Base-by-base conservation (phyloP, 1,140 invertebrate genomes). In the Psilanteris sp. region DNA sequence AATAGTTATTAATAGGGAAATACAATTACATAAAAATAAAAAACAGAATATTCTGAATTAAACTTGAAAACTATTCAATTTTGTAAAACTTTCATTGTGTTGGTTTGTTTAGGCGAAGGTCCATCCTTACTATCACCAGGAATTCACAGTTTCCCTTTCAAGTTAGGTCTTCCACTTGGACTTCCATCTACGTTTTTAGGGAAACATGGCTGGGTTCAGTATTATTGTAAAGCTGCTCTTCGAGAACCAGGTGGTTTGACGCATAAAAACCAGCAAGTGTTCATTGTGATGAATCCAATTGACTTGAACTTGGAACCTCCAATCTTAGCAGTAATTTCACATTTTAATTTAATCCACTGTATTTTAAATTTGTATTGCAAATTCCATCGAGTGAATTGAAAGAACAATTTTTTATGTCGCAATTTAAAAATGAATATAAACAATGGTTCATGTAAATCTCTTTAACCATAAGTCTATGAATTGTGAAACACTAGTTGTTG, bases 261-360 rank as follows among this genome's bases (percentile, higher is more conserved):
- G 2, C 96, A 98, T 83, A 97, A 98, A 88, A 97, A 97, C 84
- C 96, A 98, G 86, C 96, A 97, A 89, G 96, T 97, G 4, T 98
- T 98, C 85, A 97, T 98, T 77, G 95, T 98, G 0, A 97, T 98
- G 95, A 97, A 96, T 87, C 96, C 96, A 0, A 97, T 98, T 55
- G 96, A 98, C 88, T 89, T 98, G 61, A 97, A 97, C 87, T 88
- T 96, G 80, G 96, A 97, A 81, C 95, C 96, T 18, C 92, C 95
- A 1, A 93, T 96, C 73, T 88, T 98, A 64, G 91, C 95, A 81
- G 96, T 97, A 90, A 93, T 92, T 91, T 70, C 27, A 36, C 4
- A 1, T 3, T 54, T 26, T 20, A n/a, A n/a, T n/a, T n/a, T n/a
- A n/a, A n/a, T n/a, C n/a, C n/a, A n/a, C n/a, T n/a, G n/a, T n/a